Percentiles rank a stretch among this genome's conserved stretches.
Conservation (phyloP, 2,113 vertebrate genomes). For the Diadophis punctatus region DNA sequence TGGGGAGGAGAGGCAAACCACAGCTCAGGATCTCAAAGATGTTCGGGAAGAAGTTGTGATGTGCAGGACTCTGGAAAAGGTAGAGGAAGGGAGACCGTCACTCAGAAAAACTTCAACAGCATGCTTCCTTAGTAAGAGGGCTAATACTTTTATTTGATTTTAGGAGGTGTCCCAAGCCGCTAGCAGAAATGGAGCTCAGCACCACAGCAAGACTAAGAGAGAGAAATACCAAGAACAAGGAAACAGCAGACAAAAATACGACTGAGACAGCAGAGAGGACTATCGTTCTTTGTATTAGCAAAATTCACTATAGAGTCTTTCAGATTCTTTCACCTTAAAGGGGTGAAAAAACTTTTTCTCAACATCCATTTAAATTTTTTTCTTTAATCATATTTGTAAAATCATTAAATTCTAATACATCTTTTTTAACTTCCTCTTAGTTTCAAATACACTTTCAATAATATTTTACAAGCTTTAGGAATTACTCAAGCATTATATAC, state of each 20-base stretch:
- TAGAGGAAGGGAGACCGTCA: neutral
- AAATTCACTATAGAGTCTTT: neutral
- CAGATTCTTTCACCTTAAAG: neutral
- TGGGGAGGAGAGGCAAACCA: constrained; percentile 31
- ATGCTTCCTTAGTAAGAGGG: neutral
- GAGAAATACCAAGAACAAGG: neutral
- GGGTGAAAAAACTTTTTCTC: neutral
- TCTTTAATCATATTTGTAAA: neutral
- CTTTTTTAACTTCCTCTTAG: neutral
- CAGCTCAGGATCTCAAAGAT: neutral
- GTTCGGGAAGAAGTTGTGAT: neutral
- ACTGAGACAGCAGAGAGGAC: neutral
- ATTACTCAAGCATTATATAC: neutral
- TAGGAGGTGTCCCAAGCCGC: neutral
- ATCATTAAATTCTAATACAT: neutral
- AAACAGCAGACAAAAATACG: neutral
- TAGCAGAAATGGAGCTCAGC: neutral
- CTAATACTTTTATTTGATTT: neutral
- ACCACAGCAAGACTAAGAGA: neutral
- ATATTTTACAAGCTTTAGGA: neutral
- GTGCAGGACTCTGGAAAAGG: constrained; percentile 33
- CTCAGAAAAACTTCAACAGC: neutral
- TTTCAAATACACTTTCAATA: neutral
- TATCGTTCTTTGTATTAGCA: neutral
- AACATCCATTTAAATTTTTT: neutral